Conservation (phyloP, 2,113 vertebrate species). For the Jacana jacana region DNA sequence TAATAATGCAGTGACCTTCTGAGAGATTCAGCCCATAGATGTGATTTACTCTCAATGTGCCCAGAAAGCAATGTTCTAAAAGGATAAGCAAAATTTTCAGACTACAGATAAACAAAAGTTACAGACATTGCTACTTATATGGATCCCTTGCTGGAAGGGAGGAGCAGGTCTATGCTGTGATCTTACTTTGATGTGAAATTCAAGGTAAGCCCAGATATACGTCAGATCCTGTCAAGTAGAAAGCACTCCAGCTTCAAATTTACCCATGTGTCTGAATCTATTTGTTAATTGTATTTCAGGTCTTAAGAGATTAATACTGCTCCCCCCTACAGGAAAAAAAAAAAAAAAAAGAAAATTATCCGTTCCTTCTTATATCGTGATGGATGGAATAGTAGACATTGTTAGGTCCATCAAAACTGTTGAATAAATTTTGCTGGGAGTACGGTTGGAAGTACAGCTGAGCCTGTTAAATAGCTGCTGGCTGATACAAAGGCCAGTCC, state of each 20-base stretch:
- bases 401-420: neutral
- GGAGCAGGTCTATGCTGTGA: neutral
- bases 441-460: neutral
- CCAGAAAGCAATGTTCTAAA: slow-evolving; percentile 17
- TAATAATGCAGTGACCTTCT: slow-evolving; percentile 38
- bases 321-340: neutral
- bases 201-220: neutral
- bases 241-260: neutral
- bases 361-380: neutral
- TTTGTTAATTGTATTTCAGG: neutral
- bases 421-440: neutral
- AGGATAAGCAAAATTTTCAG: neutral
- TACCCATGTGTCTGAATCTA: neutral
- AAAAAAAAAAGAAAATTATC: no score
- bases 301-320: neutral
- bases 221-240: neutral
- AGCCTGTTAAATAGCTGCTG: neutral
- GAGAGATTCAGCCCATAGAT: slow-evolving; percentile 13
- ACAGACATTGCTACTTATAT: neutral
- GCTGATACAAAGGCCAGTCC: neutral
- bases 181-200: neutral
- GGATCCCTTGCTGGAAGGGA: neutral
- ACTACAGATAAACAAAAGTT: neutral
- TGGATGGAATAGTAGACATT: neutral
- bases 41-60: slow-evolving; percentile 31